Evolutionary conservation across 2,888 invertebrate genomes (phyloP).

Genomic region (Cerastis leucographa): DNA sequence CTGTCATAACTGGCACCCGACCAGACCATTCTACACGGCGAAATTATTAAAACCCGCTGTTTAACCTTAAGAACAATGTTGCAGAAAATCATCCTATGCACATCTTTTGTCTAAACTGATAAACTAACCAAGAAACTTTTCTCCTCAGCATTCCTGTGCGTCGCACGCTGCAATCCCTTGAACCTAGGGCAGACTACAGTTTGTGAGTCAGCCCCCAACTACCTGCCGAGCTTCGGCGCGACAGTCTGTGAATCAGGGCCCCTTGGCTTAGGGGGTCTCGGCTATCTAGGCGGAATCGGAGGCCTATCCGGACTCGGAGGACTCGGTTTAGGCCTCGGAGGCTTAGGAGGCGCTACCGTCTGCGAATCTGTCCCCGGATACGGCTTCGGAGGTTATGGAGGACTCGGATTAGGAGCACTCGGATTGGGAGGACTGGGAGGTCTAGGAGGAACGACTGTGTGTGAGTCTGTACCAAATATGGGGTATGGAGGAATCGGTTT

Average conservation of each 20-base stretch:
- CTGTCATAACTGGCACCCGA: too few relatives aligned
- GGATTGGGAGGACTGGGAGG: slow-evolving; percentile 22
- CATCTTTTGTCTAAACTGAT: neutral
- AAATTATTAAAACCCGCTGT: too few relatives aligned
- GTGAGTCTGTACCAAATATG: slow-evolving; percentile 45
- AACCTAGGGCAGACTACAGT: slow-evolving; percentile 71
- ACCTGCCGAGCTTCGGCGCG: slow-evolving; percentile 50
- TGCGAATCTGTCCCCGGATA: slow-evolving; percentile 52
- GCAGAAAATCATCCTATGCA: neutral
- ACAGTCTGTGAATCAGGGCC: slow-evolving; percentile 62
- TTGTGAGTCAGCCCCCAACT: slow-evolving; percentile 71
- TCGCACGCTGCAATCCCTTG: slow-evolving; percentile 74
- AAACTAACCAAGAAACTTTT: neutral
- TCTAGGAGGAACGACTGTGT: slow-evolving; percentile 35
- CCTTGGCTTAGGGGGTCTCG: slow-evolving; percentile 49
- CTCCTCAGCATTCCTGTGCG: slow-evolving; percentile 74
- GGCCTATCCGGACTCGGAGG: slow-evolving; percentile 44
- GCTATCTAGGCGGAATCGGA: slow-evolving; percentile 46
- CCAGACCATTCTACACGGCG: too few relatives aligned
- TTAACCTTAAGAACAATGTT: too few relatives aligned
- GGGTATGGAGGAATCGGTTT: slow-evolving; percentile 37
- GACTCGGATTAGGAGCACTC: slow-evolving; percentile 32
- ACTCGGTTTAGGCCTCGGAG: slow-evolving; percentile 21
- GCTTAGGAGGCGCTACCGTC: slow-evolving; percentile 37
- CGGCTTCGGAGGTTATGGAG: slow-evolving; percentile 7